phyloP scores from a whole-genome alignment of 2,113 vertebrate genomes.

The Galemys pyrenaicus region DNA sequence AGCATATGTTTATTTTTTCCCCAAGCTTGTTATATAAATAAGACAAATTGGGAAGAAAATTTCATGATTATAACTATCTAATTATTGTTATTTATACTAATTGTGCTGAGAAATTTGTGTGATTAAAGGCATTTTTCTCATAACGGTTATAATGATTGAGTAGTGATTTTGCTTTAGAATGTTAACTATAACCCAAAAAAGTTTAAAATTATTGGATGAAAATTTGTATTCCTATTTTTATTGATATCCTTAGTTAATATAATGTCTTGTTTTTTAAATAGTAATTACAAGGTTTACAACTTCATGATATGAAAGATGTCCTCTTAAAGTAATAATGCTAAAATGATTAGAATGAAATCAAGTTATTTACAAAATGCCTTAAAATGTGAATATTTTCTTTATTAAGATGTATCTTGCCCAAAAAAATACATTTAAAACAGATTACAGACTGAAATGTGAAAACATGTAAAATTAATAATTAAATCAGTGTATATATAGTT shows the following conservation, averaged over 20 bases:
- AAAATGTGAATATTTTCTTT: background rate
- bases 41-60: background rate
- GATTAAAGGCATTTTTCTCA: background rate
- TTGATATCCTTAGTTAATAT: background rate
- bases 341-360: background rate
- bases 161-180: background rate
- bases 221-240: background rate
- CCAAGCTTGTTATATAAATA: background rate
- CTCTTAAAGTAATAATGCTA: background rate
- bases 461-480: background rate
- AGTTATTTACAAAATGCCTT: background rate
- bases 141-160: background rate
- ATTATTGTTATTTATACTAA: constrained; percentile 2
- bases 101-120: background rate
- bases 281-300: background rate
- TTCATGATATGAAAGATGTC: background rate
- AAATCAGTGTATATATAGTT: background rate
- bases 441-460: background rate
- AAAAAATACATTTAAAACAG: background rate
- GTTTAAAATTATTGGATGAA: background rate
- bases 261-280: background rate
- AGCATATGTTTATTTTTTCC: constrained; percentile 29
- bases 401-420: background rate
- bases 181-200: background rate
- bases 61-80: background rate